A percentile compares a stretch with the other conserved stretches of the same genome.
Conservation (phyloP, 1,140 invertebrate genomes). For the Drosophila baimaii region DNA sequence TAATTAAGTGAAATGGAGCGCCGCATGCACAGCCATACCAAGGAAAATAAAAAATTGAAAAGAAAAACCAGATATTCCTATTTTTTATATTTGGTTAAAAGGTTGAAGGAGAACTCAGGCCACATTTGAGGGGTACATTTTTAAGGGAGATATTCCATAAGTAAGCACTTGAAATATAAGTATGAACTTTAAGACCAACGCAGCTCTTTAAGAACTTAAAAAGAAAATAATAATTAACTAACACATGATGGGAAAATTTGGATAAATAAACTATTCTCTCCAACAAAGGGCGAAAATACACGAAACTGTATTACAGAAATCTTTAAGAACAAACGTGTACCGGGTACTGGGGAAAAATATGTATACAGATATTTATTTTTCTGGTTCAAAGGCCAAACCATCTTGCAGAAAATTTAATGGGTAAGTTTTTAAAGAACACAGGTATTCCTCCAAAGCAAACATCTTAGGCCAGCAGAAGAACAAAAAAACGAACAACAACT, state of each 20-base stretch:
- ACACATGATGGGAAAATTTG: too few relatives aligned
- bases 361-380: not conserved
- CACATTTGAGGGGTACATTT: not conserved
- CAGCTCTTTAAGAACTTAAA: not conserved
- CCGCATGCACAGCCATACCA: not conserved
- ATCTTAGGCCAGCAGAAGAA: not conserved
- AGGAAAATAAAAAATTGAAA: not conserved
- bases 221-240: too few relatives aligned
- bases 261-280: too few relatives aligned
- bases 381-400: not conserved
- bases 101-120: not conserved
- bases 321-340: not conserved
- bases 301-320: not conserved
- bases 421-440: not conserved
- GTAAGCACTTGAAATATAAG: not conserved
- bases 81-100: not conserved
- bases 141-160: not conserved
- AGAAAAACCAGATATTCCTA: not conserved
- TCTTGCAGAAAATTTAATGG: not conserved
- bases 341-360: not conserved
- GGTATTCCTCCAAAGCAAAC: slow-evolving; percentile 4
- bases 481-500: not conserved
- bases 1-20: slow-evolving; percentile 18
- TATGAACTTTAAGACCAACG: not conserved
- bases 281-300: not conserved